Base-by-base conservation (phyloP, 2,888 invertebrate species). In the Drosophila ochracea region DNA sequence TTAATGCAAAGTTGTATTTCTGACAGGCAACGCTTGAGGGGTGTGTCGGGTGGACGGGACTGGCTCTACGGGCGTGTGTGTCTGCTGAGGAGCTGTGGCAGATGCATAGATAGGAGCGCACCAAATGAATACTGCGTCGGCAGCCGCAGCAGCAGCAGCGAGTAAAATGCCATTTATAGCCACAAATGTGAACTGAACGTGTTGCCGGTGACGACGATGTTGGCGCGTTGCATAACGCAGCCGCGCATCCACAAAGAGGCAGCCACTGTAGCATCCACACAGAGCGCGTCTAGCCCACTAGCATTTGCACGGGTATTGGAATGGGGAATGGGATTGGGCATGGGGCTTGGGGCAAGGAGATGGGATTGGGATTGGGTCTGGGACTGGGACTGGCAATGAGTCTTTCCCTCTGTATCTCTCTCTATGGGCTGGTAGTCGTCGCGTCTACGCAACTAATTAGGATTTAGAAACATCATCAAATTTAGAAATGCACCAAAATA, bases 391-490 rank as follows among this genome's bases (percentile, higher is more conserved):
- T 31, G 59, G 49, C 33, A 52, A 41, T 41, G 43, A 31, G 54
- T 41, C 57, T 41, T 47, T 59, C 49, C 39, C 66, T 65, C 11
- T 65, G 31, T 66, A 60, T 41, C 60, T 72, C 11, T 65, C 43
- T 66, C 66, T 66, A 57, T 67, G 64, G 73, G 39, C 73, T 69
- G 69, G 39, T 52, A 73, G 67, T 50, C 41, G 67, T 41, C 49
- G 64, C 59, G 78, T 81, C 84, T 87, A 71, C 72, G 76, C 74
- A 84, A 82, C 86, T 90, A 89, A 89, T 89, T 89, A 89, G 90
- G 78, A 89, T 91, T 91, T 91, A 84, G 82, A 90, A 91, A 90
- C 73, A 83, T 83, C 76, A 62, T 86, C 90, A 91, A 83, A 89
- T 79, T 91, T 89, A 86, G 91, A 90, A 90, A 86, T 76, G 70